These are phyloP conservation scores for Drosophila dunni DNA, from an alignment of 1,140 invertebrate genomes.

Conservation along the genomic window DNA sequence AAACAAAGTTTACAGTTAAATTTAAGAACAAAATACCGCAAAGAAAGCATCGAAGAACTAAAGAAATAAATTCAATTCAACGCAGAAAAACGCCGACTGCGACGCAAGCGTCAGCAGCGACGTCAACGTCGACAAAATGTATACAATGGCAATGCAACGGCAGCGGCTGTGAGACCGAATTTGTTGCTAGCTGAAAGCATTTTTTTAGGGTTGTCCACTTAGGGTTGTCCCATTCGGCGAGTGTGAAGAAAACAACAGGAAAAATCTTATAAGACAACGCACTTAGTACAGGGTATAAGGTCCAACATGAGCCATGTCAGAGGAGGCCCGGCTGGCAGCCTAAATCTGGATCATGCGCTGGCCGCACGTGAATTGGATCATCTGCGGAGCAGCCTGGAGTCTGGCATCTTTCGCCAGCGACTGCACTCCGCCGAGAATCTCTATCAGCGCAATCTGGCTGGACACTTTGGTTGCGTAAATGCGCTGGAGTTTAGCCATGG, in stretches of 20 bases:
- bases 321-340: constrained; percentile 30
- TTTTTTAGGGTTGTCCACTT: neutral
- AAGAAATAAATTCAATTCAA: constrained; percentile 18
- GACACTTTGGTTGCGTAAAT: constrained; percentile 98
- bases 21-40: neutral
- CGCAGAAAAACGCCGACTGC: constrained; percentile 40
- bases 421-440: constrained; percentile 89
- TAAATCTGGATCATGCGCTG: constrained; percentile 64
- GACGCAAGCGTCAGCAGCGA: constrained; percentile 18
- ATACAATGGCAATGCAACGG: constrained; percentile 44
- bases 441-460: constrained; percentile 93
- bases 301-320: constrained; percentile 49
- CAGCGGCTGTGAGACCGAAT: constrained; percentile 25
- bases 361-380: constrained; percentile 55
- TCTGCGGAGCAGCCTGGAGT: constrained; percentile 41
- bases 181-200: constrained; percentile 15
- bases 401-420: constrained; percentile 87
- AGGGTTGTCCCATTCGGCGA: neutral
- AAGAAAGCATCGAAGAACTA: too few species aligned
- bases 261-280: neutral
- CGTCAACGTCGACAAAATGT: constrained; percentile 43
- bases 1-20: constrained; percentile 9
- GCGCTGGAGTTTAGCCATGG: constrained; percentile 97
- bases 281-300: neutral
- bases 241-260: neutral